phyloP scores from a whole-genome alignment of 2,113 vertebrate species.

The Pitta sordida region DNA sequence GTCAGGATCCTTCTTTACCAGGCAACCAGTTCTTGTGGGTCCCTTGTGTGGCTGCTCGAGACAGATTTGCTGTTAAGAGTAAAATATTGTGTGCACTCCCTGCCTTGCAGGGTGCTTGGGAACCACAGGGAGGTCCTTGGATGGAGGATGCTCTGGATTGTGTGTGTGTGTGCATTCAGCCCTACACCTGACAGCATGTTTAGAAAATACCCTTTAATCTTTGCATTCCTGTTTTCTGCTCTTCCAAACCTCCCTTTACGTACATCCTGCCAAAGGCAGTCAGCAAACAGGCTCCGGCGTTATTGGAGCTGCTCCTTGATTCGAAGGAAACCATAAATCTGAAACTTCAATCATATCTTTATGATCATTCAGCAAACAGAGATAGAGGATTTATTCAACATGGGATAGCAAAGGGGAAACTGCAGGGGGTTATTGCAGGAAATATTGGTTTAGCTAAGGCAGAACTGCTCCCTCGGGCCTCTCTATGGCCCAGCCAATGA shows the following conservation, averaged over 20 bases:
- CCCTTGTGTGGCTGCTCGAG: background rate
- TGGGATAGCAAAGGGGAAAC: conserved; percentile 83
- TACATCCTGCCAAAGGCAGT: conserved; percentile 1
- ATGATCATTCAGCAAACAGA: conserved; percentile 83
- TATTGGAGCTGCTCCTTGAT: conserved; percentile 58
- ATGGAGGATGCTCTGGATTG: background rate
- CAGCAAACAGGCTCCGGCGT: conserved; percentile 52
- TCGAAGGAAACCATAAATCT: conserved; percentile 81
- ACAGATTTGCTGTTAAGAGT: conserved; percentile 5
- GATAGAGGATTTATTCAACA: conserved; percentile 89
- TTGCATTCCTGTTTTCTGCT: background rate
- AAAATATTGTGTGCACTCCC: background rate
- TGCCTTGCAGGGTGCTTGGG: background rate
- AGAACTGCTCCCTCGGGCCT: conserved; percentile 70
- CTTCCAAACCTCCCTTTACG: background rate
- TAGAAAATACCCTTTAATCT: background rate
- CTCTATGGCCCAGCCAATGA: conserved; percentile 60
- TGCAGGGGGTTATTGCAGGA: conserved; percentile 67
- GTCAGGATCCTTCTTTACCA: conserved; percentile 27
- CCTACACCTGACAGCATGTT: background rate
- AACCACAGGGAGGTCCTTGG: background rate
- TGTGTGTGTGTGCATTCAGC: background rate
- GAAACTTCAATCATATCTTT: conserved; percentile 83
- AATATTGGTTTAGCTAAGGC: conserved; percentile 73
- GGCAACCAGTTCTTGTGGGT: conserved; percentile 28